Evolutionary conservation across 2,797 vertebrate genomes (phyloP).

Genomic region (Iguana delicatissima): DNA sequence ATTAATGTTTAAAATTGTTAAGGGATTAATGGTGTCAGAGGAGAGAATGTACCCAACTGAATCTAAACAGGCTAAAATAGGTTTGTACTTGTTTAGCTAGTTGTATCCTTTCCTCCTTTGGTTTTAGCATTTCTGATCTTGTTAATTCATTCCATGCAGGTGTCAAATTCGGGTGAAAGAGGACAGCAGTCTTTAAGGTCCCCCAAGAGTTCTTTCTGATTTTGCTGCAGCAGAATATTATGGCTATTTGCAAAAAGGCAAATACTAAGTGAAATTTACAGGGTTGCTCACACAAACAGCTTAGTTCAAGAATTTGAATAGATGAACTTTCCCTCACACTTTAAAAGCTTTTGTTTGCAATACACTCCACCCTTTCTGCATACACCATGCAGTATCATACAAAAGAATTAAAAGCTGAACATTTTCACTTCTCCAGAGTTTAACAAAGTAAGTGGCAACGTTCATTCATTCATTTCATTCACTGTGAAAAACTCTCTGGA

Average conservation of each 20-base stretch:
- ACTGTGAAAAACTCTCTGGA: not conserved
- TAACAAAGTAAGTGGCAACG: not conserved
- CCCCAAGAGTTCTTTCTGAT: no score
- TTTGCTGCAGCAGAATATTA: no score
- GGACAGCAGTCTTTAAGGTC: constrained; percentile 8
- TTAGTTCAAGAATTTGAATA: not conserved
- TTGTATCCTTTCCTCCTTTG: not conserved
- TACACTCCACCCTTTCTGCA: not conserved
- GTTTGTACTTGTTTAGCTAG: constrained; percentile 56
- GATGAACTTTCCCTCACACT: not conserved
- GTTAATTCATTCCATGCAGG: constrained; percentile 66
- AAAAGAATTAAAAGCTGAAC: not conserved
- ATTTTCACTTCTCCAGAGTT: not conserved
- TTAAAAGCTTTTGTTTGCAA: not conserved
- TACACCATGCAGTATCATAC: not conserved
- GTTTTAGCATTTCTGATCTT: not conserved
- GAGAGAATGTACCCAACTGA: not conserved
- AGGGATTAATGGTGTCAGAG: not conserved
- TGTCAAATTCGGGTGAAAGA: constrained; percentile 67
- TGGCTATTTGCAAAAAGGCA: no score
- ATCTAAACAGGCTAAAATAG: constrained; percentile 50
- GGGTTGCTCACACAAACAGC: not conserved
- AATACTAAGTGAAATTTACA: constrained; percentile 42
- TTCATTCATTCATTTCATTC: not conserved
- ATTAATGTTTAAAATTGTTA: constrained; percentile 31